These are phyloP conservation scores for Cynopterus brachyotis DNA, from an alignment of 2,113 vertebrate species.

Conservation along the genomic window DNA sequence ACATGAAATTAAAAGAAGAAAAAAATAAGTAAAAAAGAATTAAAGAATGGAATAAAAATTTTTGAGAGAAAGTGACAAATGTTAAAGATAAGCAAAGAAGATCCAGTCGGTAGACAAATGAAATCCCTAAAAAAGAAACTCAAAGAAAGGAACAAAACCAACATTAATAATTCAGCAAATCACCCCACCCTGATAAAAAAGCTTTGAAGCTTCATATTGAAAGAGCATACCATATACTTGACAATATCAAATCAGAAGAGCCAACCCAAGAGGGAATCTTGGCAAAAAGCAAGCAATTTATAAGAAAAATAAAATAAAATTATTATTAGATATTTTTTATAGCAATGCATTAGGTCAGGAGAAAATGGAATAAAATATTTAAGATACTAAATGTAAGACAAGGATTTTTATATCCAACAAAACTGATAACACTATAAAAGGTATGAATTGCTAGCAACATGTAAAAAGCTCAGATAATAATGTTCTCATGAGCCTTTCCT, in stretches of 20 bases:
- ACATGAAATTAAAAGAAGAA: neutral
- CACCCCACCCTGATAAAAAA: neutral
- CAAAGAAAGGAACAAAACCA: neutral
- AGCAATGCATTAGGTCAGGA: neutral
- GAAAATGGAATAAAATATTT: neutral
- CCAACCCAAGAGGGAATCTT: neutral
- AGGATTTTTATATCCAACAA: neutral
- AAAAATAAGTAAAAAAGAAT: neutral
- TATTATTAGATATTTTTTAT: neutral
- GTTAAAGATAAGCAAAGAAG: neutral
- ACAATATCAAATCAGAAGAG: neutral
- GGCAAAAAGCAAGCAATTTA: neutral
- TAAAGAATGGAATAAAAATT: neutral
- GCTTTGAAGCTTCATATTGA: neutral
- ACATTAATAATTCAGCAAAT: neutral
- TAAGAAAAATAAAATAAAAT: neutral
- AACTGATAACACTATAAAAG: neutral
- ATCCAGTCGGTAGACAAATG: neutral
- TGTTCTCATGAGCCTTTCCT: neutral
- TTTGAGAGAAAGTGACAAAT: neutral
- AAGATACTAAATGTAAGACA: neutral
- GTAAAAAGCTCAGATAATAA: neutral
- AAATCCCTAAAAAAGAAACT: neutral
- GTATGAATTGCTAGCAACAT: neutral
- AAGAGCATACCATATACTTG: neutral